Evolutionary conservation across 2,888 invertebrate genomes (phyloP).

Genomic region (Thecophora atra): DNA sequence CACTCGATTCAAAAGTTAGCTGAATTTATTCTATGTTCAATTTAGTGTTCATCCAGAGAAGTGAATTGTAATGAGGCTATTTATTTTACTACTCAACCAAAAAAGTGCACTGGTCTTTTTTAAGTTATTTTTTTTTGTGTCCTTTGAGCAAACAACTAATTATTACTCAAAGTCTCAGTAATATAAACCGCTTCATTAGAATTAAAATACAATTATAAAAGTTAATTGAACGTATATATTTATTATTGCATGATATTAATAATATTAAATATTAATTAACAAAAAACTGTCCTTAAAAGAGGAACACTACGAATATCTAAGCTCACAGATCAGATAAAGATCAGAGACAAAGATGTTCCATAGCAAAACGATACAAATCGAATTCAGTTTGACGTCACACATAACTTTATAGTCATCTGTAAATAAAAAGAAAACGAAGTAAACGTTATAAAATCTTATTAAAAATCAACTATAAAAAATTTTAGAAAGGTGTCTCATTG

Average conservation of each 20-base stretch:
- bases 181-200: not conserved
- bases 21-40: too few species aligned
- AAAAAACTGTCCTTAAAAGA: constrained; percentile 3
- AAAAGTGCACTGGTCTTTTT: constrained; percentile 28
- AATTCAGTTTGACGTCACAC: constrained; percentile 19
- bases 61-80: constrained; percentile 7
- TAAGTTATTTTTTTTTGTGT: constrained; percentile 7
- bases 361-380: not conserved
- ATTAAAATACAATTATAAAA: not conserved
- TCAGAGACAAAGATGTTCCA: not conserved
- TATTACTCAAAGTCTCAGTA: constrained; percentile 10
- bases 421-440: not conserved
- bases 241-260: too few species aligned
- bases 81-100: constrained; percentile 14
- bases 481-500: too few species aligned
- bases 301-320: not conserved
- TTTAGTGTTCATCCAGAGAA: too few species aligned
- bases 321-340: not conserved
- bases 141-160: not conserved
- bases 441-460: not conserved
- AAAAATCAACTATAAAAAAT: not conserved
- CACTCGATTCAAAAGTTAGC: too few species aligned
- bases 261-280: not conserved
- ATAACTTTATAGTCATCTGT: not conserved
- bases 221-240: not conserved